Percentiles rank a stretch among this genome's conserved stretches.
phyloP scores from a whole-genome alignment of 30 jellyfish, hydroid and myxozoan species.

The Aurelia coerulea region DNA sequence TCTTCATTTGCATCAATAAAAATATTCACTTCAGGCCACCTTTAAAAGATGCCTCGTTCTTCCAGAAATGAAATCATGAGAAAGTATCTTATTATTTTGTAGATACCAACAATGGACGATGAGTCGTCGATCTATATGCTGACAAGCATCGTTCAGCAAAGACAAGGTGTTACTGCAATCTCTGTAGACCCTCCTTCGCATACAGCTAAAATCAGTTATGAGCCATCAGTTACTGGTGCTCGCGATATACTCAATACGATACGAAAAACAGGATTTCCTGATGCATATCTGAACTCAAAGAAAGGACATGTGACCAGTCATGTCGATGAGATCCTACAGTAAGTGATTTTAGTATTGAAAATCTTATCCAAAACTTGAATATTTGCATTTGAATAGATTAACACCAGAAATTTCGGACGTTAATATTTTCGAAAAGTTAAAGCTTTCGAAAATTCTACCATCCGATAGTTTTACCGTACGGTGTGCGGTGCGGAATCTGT shows the following conservation, averaged over 20 bases:
- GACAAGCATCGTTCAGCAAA: slow-evolving; percentile 59
- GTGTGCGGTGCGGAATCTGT: too few relatives aligned
- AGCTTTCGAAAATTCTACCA: too few relatives aligned
- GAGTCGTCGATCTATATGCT: slow-evolving; percentile 55
- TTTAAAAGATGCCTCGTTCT: too few relatives aligned
- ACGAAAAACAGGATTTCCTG: slow-evolving; percentile 71
- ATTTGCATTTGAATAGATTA: too few relatives aligned
- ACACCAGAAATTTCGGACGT: too few relatives aligned
- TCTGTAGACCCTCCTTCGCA: slow-evolving; percentile 34
- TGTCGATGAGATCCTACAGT: slow-evolving; percentile 63
- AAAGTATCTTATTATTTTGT: not conserved
- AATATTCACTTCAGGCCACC: too few relatives aligned
- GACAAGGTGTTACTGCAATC: slow-evolving; percentile 56
- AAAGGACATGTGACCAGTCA: slow-evolving; percentile 8
- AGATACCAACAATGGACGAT: slow-evolving; percentile 75
- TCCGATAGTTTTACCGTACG: too few relatives aligned
- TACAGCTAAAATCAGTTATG: slow-evolving; percentile 68
- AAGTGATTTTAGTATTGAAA: not conserved
- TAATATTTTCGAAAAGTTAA: too few relatives aligned
- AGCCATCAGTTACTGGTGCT: slow-evolving; percentile 76
- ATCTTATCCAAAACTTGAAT: not conserved
- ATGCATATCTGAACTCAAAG: slow-evolving; percentile 39
- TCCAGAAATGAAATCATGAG: too few relatives aligned
- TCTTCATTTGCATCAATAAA: too few relatives aligned
- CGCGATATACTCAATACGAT: slow-evolving; percentile 78